Conservation (phyloP, 2,888 invertebrate species). For the Drosophila bunnanda region DNA sequence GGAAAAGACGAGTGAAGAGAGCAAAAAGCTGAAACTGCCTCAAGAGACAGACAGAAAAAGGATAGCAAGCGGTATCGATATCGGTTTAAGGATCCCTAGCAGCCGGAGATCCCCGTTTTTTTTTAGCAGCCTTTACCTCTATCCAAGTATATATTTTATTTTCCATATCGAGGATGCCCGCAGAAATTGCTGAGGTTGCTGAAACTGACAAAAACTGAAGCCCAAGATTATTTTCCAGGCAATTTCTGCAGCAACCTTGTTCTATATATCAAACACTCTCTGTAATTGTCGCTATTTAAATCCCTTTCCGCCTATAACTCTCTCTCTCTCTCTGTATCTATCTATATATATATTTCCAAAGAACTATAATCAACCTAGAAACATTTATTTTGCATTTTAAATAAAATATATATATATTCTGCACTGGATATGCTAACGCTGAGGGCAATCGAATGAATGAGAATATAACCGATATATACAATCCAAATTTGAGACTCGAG, state of each 20-base stretch:
- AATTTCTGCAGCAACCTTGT: neutral
- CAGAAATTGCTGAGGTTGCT: neutral
- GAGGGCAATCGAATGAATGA: constrained; percentile 8
- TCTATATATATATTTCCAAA: neutral
- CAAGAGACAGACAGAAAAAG: constrained; percentile 21
- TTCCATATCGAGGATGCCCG: neutral
- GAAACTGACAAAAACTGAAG: neutral
- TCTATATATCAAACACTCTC: neutral
- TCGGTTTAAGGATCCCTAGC: constrained; percentile 2
- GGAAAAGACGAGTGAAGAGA: constrained; percentile 11
- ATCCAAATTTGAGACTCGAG: constrained; percentile 47
- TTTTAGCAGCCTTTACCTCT: constrained; percentile 16
- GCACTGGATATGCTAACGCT: constrained; percentile 19
- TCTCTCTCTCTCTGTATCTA: neutral
- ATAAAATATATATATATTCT: neutral
- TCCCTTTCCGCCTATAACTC: constrained; percentile 2
- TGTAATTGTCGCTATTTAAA: constrained; percentile 2
- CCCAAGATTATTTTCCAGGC: neutral
- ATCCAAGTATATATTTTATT: neutral
- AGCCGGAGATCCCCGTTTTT: constrained; percentile 14
- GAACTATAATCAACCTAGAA: constrained; percentile 3
- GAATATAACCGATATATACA: constrained; percentile 25
- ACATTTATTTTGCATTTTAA: constrained; percentile 29
- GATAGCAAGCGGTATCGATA: neutral
- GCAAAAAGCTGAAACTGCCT: constrained; percentile 34